These are phyloP conservation scores for Strix aluco DNA, from an alignment of 2,113 vertebrate genomes.

Conservation along the genomic window DNA sequence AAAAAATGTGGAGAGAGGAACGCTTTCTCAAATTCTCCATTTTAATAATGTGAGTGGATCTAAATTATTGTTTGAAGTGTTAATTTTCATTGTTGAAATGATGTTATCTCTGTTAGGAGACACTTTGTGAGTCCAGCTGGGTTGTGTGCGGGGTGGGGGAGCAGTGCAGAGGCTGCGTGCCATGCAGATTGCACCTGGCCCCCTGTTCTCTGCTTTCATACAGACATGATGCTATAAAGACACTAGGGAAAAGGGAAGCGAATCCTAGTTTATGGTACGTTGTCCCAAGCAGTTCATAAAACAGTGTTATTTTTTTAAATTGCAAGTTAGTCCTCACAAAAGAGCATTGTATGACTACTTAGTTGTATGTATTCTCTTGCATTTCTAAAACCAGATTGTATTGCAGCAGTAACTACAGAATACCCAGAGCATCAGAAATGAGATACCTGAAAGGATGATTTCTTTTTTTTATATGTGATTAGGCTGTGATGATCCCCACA, in stretches of 20 bases:
- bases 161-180: background rate
- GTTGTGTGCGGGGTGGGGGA: background rate
- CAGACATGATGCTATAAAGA: background rate
- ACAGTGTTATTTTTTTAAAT: background rate
- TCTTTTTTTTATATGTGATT: background rate
- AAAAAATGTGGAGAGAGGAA: background rate
- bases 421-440: background rate
- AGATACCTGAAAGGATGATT: background rate
- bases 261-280: background rate
- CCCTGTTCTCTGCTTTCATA: background rate
- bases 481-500: background rate
- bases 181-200: background rate
- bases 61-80: background rate
- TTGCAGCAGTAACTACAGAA: background rate
- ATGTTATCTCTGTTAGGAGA: background rate
- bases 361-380: background rate
- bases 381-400: background rate
- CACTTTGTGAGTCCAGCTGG: background rate
- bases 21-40: background rate
- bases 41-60: background rate
- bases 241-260: background rate
- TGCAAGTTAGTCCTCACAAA: background rate
- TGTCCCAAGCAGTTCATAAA: slow-evolving; percentile 18
- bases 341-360: background rate
- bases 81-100: background rate